Evolutionary conservation across 2,113 vertebrate species (phyloP), one percentile per base, ranked within the genome.

Genomic region (Nyctereutes procyonoides): DNA sequence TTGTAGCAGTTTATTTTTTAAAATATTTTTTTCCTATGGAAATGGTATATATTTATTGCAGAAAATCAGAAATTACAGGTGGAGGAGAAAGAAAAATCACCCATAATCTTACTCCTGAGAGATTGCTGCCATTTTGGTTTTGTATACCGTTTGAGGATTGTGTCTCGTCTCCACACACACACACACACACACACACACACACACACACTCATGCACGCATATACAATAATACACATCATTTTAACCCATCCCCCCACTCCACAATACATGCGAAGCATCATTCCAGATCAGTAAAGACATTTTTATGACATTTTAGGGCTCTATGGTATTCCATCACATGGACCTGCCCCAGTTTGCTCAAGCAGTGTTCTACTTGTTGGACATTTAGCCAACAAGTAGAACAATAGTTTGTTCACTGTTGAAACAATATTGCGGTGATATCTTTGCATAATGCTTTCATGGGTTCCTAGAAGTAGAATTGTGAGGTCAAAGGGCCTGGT

Each of bases 391-490:
- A n/a, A 43, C 43, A 43, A 43, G 43, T 43, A 43, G 43, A 43
- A 43, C 43, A 43, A 43, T 43, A 82, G 77, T 38, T 32, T 60
- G 30, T 67, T 93, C 19, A 0, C 7, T 56, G 3, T 85, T 88
- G 74, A 53, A 93, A n/a, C 43, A 69, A 19, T 69, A 35, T 55
- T 56, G 77, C 10, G 60, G 73, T 32, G 35, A 0, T 58, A 19
- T 74, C 28, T 96, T 86, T 85, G 80, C 76, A 22, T n/a, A 73
- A n/a, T 19, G 17, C 12, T 60, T 85, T 48, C 56, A 28, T 53
- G 88, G 17, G 87, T 96, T 95, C 38, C 69, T 89, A 58, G 80
- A 58, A 84, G 26, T 63, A 69, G 83, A 62, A 26, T 28, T 32
- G 22, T 35, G 80, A 86, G 87, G 96, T 76, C 32, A 60, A 8